Conservation (phyloP, 1,140 invertebrate genomes). For the Drosophila guanche region DNA sequence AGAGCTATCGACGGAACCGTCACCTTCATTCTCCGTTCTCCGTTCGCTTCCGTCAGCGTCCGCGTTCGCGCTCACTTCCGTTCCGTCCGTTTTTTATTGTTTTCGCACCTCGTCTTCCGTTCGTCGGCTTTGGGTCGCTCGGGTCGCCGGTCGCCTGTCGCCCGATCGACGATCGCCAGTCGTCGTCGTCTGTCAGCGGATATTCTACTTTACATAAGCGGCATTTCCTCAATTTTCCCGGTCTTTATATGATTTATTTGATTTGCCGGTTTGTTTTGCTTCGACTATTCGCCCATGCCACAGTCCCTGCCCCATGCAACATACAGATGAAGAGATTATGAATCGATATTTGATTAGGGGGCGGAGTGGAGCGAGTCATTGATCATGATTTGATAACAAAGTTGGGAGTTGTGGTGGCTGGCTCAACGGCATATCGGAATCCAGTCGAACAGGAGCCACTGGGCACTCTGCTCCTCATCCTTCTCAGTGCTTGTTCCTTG, state of each 20-base stretch:
- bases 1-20: conserved; percentile 42
- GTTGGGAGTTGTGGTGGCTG: background rate
- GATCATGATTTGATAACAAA: background rate
- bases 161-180: too few relatives aligned
- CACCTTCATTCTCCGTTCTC: conserved; percentile 7
- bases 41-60: conserved; percentile 29
- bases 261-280: conserved; percentile 50
- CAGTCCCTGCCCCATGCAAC: conserved; percentile 7
- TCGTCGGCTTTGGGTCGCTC: conserved; percentile 13
- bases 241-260: conserved; percentile 49
- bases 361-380: too few relatives aligned
- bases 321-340: too few relatives aligned
- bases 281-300: conserved; percentile 23
- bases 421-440: too few relatives aligned
- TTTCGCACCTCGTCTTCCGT: conserved; percentile 71
- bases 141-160: conserved; percentile 2
- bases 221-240: conserved; percentile 75
- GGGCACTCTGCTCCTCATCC: too few relatives aligned
- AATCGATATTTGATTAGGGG: too few relatives aligned
- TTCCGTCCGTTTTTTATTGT: conserved; percentile 74
- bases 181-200: conserved; percentile 54
- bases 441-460: too few relatives aligned
- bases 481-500: too few relatives aligned
- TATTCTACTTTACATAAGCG: conserved; percentile 81
- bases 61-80: conserved; percentile 58